These are phyloP conservation scores for Poecilia latipinna DNA, from an alignment of 2,113 vertebrate genomes.

Conservation along the genomic window DNA sequence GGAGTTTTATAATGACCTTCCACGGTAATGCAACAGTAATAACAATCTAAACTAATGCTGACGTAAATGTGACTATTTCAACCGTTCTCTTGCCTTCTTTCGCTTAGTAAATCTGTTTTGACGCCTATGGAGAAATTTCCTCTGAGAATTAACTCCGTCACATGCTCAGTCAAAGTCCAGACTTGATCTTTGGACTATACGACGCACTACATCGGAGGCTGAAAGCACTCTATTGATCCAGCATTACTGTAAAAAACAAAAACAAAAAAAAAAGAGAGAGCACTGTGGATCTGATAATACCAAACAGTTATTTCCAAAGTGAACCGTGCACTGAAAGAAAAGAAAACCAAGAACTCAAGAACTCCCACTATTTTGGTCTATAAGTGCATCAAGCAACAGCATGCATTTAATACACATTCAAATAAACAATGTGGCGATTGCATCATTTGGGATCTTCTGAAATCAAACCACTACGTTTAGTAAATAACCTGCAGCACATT, in stretches of 20 bases:
- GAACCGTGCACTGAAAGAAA: neutral
- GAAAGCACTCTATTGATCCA: conserved; percentile 37
- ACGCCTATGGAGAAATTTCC: conserved; percentile 70
- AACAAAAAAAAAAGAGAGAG: conserved; percentile 7
- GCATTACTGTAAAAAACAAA: conserved; percentile 15
- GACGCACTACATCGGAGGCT: conserved; percentile 49
- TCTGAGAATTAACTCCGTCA: conserved; percentile 66
- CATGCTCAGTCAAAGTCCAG: conserved; percentile 63
- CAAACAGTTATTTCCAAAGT: neutral
- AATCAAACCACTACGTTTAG: too few relatives aligned
- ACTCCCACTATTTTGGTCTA: too few relatives aligned
- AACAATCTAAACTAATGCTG: neutral
- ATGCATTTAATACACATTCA: too few relatives aligned
- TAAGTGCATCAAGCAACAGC: too few relatives aligned
- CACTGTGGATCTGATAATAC: conserved; percentile 5
- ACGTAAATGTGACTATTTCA: neutral
- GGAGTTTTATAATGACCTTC: neutral
- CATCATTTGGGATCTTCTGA: too few relatives aligned
- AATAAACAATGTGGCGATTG: too few relatives aligned
- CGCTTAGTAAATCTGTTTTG: conserved; percentile 41
- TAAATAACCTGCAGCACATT: too few relatives aligned
- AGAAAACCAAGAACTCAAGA: too few relatives aligned
- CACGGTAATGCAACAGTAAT: neutral
- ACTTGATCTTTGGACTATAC: conserved; percentile 57
- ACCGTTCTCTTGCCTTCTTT: conserved; percentile 16